Evolutionary conservation across 2,113 vertebrate genomes (phyloP), one percentile per base, ranked within the genome.

Genomic region (Orthochromis malagaraziensis): DNA sequence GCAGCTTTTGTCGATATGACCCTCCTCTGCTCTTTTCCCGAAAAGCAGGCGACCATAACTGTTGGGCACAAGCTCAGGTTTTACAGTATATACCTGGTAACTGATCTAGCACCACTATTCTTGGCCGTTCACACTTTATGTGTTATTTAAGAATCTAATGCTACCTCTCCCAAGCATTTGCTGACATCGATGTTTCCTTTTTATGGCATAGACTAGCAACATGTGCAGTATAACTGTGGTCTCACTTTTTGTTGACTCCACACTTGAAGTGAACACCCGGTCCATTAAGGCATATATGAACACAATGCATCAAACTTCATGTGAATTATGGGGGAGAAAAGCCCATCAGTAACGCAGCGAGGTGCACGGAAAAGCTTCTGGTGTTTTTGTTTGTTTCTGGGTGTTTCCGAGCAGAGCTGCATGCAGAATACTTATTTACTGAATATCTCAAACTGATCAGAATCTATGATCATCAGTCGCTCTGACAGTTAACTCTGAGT

Each of bases 391-490:
- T 73, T 57, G 19, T 85, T 86, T 79, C 14, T 35, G 47, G 26
- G 6, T 29, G 29, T 68, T 81, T 81, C 49, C 6, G 31, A 21
- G 26, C 82, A 83, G 14, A 60, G 63, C 40, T 81, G 42, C 16
- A 29, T 16, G 47, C 21, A 33, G 45, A 90, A 85, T 79, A 75
- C 21, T 65, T 53, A 54, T n/a, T 87, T 87, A 77, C 53, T 42
- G n/a, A 82, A 55, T 75, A 75, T n/a, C n/a, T 68, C 19, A 58
- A 84, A 77, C 40, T 5, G 40, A 86, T 86, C 51, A 68, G 7
- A 70, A 47, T 84, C n/a, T 6, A 47, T 87, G 26, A 81, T 84
- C 21, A 86, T 90, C 83, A 86, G 57, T 89, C 21, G 13, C 19
- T 79, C 16, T 33, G 73, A 49, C 73, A 51, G 45, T 77, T 77